Conservation (phyloP, 2,113 vertebrate species). For the Ophthalmotilapia sp. region DNA sequence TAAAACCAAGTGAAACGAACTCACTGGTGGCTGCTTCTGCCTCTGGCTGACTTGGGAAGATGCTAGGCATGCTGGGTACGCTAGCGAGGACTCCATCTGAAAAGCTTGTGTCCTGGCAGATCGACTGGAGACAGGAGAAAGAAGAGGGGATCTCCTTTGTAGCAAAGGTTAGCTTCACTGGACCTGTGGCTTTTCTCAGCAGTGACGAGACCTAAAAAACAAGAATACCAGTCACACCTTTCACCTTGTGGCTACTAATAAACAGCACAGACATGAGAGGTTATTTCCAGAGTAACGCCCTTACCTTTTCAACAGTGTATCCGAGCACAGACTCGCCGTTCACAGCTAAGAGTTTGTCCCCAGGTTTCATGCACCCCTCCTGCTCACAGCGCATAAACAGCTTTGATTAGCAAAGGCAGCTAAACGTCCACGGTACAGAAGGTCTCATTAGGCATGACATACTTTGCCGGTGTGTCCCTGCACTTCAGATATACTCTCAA, state of each 20-base stretch:
- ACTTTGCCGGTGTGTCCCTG: constrained; percentile 76
- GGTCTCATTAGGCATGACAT: not conserved
- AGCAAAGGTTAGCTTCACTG: constrained; percentile 76
- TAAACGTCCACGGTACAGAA: not conserved
- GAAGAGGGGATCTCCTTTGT: constrained; percentile 47
- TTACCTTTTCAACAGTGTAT: constrained; percentile 82
- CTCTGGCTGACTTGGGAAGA: constrained; percentile 60
- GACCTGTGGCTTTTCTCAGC: constrained; percentile 70
- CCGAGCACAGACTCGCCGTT: constrained; percentile 82
- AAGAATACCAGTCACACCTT: not conserved
- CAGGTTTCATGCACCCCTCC: constrained; percentile 81
- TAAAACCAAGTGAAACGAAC: not conserved
- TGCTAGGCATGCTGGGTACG: constrained; percentile 29
- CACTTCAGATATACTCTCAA: constrained; percentile 77
- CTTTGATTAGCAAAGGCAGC: not conserved
- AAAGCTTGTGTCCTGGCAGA: not conserved
- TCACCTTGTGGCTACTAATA: not conserved
- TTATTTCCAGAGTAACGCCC: not conserved
- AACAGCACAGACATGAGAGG: not conserved
- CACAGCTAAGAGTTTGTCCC: constrained; percentile 79
- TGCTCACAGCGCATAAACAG: constrained; percentile 27
- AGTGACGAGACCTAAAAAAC: constrained; percentile 74
- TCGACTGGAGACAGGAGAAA: not conserved
- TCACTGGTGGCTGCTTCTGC: constrained; percentile 77
- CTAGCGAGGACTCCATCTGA: constrained; percentile 33